These are phyloP conservation scores for Falco biarmicus DNA, from an alignment of 2,797 vertebrate species.

Conservation along the genomic window DNA sequence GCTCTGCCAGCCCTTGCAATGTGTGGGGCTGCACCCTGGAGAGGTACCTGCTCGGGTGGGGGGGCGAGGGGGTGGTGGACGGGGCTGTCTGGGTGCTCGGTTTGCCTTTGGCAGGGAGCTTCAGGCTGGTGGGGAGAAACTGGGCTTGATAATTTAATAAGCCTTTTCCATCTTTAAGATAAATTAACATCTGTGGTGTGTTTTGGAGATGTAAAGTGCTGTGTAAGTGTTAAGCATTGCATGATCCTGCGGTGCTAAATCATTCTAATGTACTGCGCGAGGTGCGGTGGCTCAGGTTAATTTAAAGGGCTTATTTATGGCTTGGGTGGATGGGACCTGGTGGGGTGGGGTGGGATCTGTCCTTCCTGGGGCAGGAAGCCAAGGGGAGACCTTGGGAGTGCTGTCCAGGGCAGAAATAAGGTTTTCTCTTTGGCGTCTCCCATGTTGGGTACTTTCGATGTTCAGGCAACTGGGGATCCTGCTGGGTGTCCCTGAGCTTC, in stretches of 20 bases:
- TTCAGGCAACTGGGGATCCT: background rate
- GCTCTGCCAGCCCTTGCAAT: background rate
- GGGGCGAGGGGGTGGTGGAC: background rate
- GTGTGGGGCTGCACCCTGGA: background rate
- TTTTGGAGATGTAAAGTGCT: slow-evolving; percentile 51
- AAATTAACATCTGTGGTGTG: background rate
- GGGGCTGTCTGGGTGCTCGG: background rate
- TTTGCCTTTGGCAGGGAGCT: background rate
- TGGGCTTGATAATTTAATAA: slow-evolving; percentile 51
- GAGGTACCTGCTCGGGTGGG: background rate
- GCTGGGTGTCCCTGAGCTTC: background rate
- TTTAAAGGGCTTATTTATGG: slow-evolving; percentile 30
- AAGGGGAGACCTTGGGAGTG: background rate
- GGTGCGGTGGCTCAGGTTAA: background rate
- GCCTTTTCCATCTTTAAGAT: slow-evolving; percentile 46
- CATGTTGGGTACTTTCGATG: background rate
- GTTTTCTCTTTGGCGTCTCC: background rate
- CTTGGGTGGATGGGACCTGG: background rate
- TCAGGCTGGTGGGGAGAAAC: background rate
- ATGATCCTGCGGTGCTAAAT: slow-evolving; percentile 2
- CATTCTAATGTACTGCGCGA: background rate
- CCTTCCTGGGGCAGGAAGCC: background rate
- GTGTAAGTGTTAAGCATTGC: background rate
- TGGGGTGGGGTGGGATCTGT: background rate
- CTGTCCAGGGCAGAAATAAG: background rate